These are phyloP conservation scores for Platyscapa corneri DNA, from an alignment of 1,140 invertebrate genomes.

Conservation along the genomic window DNA sequence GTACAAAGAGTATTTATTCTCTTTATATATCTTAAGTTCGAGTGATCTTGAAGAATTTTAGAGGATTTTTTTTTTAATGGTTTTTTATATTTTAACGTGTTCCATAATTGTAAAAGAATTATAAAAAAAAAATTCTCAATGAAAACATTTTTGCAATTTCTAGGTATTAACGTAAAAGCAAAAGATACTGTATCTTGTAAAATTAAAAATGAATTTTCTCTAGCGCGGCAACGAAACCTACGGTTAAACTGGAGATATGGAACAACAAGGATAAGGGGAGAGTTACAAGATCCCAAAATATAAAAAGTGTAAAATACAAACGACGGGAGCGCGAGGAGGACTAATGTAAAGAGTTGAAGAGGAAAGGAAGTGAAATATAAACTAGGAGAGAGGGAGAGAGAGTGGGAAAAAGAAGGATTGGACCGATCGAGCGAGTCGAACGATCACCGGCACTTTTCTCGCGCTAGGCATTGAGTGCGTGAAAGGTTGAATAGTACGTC, in stretches of 20 bases:
- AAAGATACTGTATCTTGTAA: too few relatives aligned
- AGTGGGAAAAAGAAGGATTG: constrained; percentile 14
- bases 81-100: too few relatives aligned
- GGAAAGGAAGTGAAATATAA: neutral
- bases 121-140: too few relatives aligned
- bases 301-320: neutral
- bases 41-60: too few relatives aligned
- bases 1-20: too few relatives aligned
- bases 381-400: constrained; percentile 17
- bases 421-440: constrained; percentile 50
- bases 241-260: neutral
- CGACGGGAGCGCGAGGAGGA: neutral
- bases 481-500: neutral
- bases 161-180: too few relatives aligned
- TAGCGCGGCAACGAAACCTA: too few relatives aligned
- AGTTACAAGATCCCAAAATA: neutral
- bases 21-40: too few relatives aligned
- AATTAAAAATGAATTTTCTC: too few relatives aligned
- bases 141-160: too few relatives aligned
- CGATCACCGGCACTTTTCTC: constrained; percentile 46
- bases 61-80: too few relatives aligned
- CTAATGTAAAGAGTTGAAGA: neutral
- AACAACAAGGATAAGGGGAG: neutral
- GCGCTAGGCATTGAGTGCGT: neutral
- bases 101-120: too few relatives aligned